phyloP scores from a whole-genome alignment of 2,797 vertebrate species.

The Vespertilio murinus region DNA sequence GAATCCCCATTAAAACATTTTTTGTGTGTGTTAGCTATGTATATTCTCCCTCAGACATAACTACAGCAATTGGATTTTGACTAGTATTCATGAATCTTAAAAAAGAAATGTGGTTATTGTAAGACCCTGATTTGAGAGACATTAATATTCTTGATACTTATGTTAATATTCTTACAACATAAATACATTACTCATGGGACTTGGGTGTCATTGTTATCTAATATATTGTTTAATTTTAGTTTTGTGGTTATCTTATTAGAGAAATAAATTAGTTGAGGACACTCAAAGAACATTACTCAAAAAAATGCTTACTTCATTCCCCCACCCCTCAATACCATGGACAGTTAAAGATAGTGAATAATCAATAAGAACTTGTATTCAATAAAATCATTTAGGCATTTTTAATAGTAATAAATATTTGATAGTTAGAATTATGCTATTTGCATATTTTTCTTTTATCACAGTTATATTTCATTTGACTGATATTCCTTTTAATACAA shows the following conservation, averaged over 20 bases:
- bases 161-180: background rate
- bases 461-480: background rate
- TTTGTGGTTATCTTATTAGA: background rate
- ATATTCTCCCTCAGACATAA: background rate
- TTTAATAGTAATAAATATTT: background rate
- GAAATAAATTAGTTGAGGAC: background rate
- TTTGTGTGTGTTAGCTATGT: background rate
- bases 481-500: background rate
- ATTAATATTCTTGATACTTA: background rate
- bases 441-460: background rate
- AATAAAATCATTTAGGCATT: background rate
- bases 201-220: background rate
- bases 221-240: background rate
- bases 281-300: background rate
- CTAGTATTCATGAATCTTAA: background rate
- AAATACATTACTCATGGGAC: background rate
- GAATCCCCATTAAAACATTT: constrained; percentile 22
- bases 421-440: background rate
- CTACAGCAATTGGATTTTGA: background rate
- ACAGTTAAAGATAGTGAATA: background rate
- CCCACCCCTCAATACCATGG: background rate
- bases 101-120: background rate
- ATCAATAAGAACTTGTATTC: background rate
- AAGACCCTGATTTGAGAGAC: background rate
- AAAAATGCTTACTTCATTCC: background rate